Base-by-base conservation (phyloP, 1,140 invertebrate species). In the Drusus annulatus region DNA sequence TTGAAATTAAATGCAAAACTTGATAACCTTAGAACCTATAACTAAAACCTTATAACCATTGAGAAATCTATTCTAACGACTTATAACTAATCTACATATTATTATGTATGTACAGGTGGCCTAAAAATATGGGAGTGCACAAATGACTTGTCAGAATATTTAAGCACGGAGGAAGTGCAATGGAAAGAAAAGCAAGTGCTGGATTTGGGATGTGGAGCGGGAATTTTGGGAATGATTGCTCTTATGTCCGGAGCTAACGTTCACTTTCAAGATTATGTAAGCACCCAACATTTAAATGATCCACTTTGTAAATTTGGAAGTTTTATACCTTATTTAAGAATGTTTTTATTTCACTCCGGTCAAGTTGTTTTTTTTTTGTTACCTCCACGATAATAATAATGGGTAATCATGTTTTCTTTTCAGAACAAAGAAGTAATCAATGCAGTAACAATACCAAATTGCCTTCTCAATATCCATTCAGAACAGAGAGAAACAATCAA, bases 231-330 rank as follows among this genome's bases (percentile, higher is more conserved):
- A 62, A 91, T 98, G 36, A 90, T 94, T 85, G 90, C 94, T 52
- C 88, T 94, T 68, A 85, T 91, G 15, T 90, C 91, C 84, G 93
- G 93, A 73, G 92, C 95, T 3, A 75, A 63, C 23, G 95, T 96
- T 25, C 92, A 95, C 86, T 97, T 97, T 89, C 96, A 98, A 89
- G 97, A 98, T 91, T 98, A 96, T 91, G 96, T 97, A 91, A 91
- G 93, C 91, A 83, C 62, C 13, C n/a, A n/a, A n/a, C n/a, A n/a
- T n/a, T n/a, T n/a, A n/a, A n/a, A n/a, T n/a, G n/a, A n/a, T n/a
- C n/a, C n/a, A n/a, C n/a, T 45, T 45, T 45, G 36, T 45, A 45
- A 0, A 45, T 45, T 45, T 45, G 10, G 2, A 45, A 13, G 36
- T 45, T 45, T 45, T 45, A 45, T 36, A 36, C 7, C 7, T 6